phyloP scores from a whole-genome alignment of 1,140 invertebrate species.

The Drosophila parvula region DNA sequence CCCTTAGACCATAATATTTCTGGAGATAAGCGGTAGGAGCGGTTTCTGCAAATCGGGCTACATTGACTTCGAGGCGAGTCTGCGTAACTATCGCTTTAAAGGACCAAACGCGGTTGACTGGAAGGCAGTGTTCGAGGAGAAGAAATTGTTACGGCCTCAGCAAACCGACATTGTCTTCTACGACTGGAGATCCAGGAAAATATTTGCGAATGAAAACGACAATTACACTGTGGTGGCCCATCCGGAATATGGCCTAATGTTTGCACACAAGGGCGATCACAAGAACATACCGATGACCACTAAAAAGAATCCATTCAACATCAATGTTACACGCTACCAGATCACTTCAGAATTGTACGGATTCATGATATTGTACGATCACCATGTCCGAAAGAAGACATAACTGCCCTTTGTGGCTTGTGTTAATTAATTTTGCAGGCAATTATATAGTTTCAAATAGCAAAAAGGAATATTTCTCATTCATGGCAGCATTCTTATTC shows the following conservation, averaged over 20 bases:
- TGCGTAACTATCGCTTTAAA: slow-evolving; percentile 29
- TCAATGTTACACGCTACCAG: slow-evolving; percentile 36
- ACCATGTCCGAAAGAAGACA: slow-evolving; percentile 44
- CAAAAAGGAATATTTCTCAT: too few species aligned
- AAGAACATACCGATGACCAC: slow-evolving; percentile 54
- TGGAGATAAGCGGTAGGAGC: slow-evolving; percentile 45
- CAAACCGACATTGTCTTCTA: slow-evolving; percentile 56
- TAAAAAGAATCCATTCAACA: not conserved
- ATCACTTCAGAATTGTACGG: slow-evolving; percentile 28
- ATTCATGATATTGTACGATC: slow-evolving; percentile 47
- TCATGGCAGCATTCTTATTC: too few species aligned
- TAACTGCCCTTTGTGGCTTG: not conserved
- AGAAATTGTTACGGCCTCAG: slow-evolving; percentile 39
- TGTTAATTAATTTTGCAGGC: not conserved
- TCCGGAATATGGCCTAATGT: slow-evolving; percentile 53
- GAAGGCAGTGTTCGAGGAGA: slow-evolving; percentile 49
- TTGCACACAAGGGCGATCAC: slow-evolving; percentile 66
- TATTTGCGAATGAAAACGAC: slow-evolving; percentile 46
- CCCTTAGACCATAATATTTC: slow-evolving; percentile 67
- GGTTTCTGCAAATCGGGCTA: slow-evolving; percentile 69
- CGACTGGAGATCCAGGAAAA: slow-evolving; percentile 47
- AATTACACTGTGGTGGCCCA: slow-evolving; percentile 58
- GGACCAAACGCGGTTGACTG: slow-evolving; percentile 53
- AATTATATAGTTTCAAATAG: not conserved
- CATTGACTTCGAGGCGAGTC: slow-evolving; percentile 66